Conservation (phyloP, 1,140 invertebrate species). For the Sycophaga agraensis region DNA sequence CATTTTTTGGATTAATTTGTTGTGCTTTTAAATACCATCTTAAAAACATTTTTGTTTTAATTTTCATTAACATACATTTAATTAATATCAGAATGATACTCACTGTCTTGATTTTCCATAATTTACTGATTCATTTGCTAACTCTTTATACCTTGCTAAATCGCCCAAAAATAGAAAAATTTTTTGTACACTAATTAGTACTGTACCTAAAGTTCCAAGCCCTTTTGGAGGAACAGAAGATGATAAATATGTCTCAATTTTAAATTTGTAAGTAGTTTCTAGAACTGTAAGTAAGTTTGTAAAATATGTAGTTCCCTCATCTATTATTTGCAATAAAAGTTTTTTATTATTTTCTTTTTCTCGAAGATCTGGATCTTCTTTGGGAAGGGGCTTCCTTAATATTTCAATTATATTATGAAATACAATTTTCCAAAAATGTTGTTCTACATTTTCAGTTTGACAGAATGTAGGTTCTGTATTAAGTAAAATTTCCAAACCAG, state of each 20-base stretch:
- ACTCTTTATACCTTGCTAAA: conserved; percentile 85
- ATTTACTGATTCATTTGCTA: conserved; percentile 79
- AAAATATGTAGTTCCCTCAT: conserved; percentile 79
- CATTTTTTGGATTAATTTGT: conserved; percentile 92
- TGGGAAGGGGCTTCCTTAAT: conserved; percentile 67
- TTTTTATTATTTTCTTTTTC: conserved; percentile 66
- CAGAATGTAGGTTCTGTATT: conserved; percentile 85
- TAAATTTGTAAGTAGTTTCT: conserved; percentile 74
- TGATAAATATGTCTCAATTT: conserved; percentile 62
- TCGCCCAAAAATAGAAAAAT: conserved; percentile 88
- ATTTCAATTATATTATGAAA: conserved; percentile 91
- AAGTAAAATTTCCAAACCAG: conserved; percentile 73
- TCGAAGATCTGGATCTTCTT: conserved; percentile 53
- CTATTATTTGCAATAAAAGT: conserved; percentile 72
- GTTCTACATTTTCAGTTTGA: conserved; percentile 84
- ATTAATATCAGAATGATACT: conserved; percentile 39
- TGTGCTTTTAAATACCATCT: conserved; percentile 92
- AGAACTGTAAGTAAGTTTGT: conserved; percentile 74
- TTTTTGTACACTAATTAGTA: conserved; percentile 82
- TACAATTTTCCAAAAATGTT: conserved; percentile 88
- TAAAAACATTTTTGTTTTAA: no score
- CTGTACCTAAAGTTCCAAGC: conserved; percentile 70
- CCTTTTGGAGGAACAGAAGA: conserved; percentile 62
- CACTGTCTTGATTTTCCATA: conserved; percentile 81
- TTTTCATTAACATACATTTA: not conserved